Base-by-base conservation (phyloP, 2,797 vertebrate species). In the Emydoidea blandingii region DNA sequence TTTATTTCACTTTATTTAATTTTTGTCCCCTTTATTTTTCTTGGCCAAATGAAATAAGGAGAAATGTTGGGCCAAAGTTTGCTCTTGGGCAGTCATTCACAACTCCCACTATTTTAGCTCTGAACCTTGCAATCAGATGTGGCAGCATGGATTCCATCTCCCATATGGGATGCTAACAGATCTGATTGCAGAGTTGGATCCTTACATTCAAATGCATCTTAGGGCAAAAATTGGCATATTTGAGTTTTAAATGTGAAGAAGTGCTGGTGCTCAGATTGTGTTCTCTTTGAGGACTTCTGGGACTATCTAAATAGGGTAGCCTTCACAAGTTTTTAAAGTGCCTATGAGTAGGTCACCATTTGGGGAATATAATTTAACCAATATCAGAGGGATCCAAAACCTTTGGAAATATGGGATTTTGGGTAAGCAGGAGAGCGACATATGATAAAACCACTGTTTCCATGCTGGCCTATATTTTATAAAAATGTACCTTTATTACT, bases 401-500 rank as follows among this genome's bases (percentile, higher is more conserved):
- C 1, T 23, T 53, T 76, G 47, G 56, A 47, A 86, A 25, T 37
- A 25, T 25, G 54, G 82, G 19, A 16, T 59, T 31, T 8, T 79
- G 93, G 90, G 50, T 41, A 15, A 18, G 50, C 37, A 80, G 15
- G 1, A 89, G 53, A 54, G 9, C 53, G 54, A 81, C 25, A 12
- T 4, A 10, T 8, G 29, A 23, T 56, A 84, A 83, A 87, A 68
- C n/a, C 21, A 57, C 29, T 54, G 37, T n/a, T 91, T 53, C 78
- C 50, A n/a, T 5, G 2, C 19, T 74, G 57, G 5, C 6, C 83
- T 76, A 86, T 52, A 59, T 65, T 47, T n/a, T 18, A 37, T 83
- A 91, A 85, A 95, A 96, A 85, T 85, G 3, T 72, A 47, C 62
- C 21, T 59, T 87, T 92, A 18, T 94, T 83, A 88, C 7, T 88